Conservation (phyloP, 2,888 invertebrate genomes). For the Ormyrus nitidulus region DNA sequence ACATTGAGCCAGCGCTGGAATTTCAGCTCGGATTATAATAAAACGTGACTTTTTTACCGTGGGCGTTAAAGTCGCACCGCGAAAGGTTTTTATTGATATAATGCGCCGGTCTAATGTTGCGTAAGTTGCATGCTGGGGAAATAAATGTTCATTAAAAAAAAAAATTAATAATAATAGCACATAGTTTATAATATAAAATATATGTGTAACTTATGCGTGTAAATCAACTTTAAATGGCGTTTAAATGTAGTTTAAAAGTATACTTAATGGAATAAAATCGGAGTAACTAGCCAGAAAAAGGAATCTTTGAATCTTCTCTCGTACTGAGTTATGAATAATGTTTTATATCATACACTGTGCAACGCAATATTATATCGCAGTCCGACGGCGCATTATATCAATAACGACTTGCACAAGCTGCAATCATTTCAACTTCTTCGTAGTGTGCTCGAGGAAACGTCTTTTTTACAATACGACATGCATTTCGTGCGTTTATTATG, state of each 20-base stretch:
- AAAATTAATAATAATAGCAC: background rate
- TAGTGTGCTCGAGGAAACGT: background rate
- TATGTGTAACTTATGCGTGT: slow-evolving; percentile 30
- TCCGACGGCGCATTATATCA: slow-evolving; percentile 34
- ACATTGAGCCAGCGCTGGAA: slow-evolving; percentile 2
- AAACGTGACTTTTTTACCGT: background rate
- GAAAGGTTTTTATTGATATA: slow-evolving; percentile 28
- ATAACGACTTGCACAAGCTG: background rate
- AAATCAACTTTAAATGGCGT: background rate
- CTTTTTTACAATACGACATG: slow-evolving; percentile 19
- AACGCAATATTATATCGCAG: slow-evolving; percentile 7
- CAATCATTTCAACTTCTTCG: too few species aligned
- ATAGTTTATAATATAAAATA: slow-evolving; percentile 39
- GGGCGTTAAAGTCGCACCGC: background rate
- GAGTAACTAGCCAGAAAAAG: slow-evolving; percentile 20
- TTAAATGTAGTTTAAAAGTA: slow-evolving; percentile 16
- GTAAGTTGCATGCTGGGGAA: slow-evolving; percentile 11
- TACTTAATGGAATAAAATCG: slow-evolving; percentile 17
- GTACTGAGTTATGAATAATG: slow-evolving; percentile 28
- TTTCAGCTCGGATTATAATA: slow-evolving; percentile 1
- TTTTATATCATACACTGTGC: slow-evolving; percentile 44
- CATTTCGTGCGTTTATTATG: slow-evolving; percentile 1
- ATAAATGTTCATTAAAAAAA: slow-evolving; percentile 32
- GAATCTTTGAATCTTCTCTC: slow-evolving; percentile 4
- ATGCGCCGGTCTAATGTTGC: slow-evolving; percentile 13